Percentiles rank a stretch among this genome's conserved stretches.
These are phyloP conservation scores for Protobothrops mucrosquamatus DNA, from an alignment of 2,113 vertebrate genomes.

Conservation along the genomic window DNA sequence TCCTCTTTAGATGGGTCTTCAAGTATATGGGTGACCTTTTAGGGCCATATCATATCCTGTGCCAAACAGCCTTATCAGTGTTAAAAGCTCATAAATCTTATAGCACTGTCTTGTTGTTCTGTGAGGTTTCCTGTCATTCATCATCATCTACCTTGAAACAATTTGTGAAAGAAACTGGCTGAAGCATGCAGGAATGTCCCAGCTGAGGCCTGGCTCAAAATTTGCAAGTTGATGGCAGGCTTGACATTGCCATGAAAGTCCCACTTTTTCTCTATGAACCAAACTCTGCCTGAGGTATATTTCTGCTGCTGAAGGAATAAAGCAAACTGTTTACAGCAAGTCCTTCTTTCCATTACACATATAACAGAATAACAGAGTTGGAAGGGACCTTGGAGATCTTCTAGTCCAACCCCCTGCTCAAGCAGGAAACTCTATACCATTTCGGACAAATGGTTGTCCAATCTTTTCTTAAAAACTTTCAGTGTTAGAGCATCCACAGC, in stretches of 20 bases:
- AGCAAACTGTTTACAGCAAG: background rate
- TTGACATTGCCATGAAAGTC: background rate
- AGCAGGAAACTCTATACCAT: background rate
- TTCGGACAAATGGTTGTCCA: background rate
- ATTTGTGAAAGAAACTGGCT: background rate
- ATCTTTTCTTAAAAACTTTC: background rate
- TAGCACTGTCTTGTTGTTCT: slow-evolving; percentile 13
- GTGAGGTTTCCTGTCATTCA: background rate
- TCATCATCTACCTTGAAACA: background rate
- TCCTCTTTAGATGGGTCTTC: background rate
- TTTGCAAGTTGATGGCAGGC: background rate
- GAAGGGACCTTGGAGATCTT: background rate
- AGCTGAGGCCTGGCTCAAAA: background rate
- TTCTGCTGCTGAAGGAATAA: background rate
- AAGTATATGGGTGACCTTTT: slow-evolving; percentile 20
- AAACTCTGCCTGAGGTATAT: background rate
- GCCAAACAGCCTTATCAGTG: slow-evolving; percentile 22
- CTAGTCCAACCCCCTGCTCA: background rate
- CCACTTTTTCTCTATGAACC: background rate
- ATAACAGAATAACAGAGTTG: background rate
- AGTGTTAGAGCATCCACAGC: too few relatives aligned
- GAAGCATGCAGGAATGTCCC: background rate
- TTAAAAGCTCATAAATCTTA: slow-evolving; percentile 34
- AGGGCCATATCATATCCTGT: background rate
- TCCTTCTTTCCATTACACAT: background rate